These are phyloP conservation scores for Aphelenchoides avenae DNA, from an alignment of 1,140 invertebrate species.

Conservation along the genomic window DNA sequence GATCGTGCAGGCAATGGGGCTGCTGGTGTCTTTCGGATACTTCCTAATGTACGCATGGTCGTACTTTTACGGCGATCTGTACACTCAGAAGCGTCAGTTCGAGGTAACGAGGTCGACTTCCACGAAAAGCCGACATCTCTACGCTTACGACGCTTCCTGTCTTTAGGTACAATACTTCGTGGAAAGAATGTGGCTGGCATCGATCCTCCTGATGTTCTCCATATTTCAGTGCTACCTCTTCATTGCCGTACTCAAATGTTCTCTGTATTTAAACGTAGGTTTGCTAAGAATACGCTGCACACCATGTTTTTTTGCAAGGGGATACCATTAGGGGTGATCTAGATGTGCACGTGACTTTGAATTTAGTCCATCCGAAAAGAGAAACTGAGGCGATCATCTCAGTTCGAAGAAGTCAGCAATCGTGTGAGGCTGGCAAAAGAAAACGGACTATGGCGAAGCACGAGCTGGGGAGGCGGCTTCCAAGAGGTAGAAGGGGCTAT, in stretches of 20 bases:
- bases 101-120: conserved; percentile 14
- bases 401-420: conserved; percentile 20
- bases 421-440: conserved; percentile 49
- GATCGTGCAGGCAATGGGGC: conserved; percentile 44
- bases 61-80: conserved; percentile 55
- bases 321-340: no score
- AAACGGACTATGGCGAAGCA: conserved; percentile 52
- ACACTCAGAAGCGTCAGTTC: conserved; percentile 42
- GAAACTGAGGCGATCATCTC: not conserved
- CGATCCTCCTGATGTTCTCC: conserved; percentile 48
- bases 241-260: conserved; percentile 49
- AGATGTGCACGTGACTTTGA: no score
- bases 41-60: conserved; percentile 52
- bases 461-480: conserved; percentile 54
- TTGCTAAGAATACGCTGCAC: conserved; percentile 3
- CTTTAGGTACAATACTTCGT: conserved; percentile 49
- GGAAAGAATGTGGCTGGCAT: conserved; percentile 54
- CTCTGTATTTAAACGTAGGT: conserved; percentile 48
- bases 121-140: not conserved
- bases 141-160: conserved; percentile 5
- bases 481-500: conserved; percentile 37
- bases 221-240: conserved; percentile 54
- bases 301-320: not conserved
- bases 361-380: no score
- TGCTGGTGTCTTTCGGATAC: conserved; percentile 48